Evolutionary conservation across 2,888 invertebrate species (phyloP), one percentile per base, ranked within the genome.

Genomic region (Amblyjoppa proteus): DNA sequence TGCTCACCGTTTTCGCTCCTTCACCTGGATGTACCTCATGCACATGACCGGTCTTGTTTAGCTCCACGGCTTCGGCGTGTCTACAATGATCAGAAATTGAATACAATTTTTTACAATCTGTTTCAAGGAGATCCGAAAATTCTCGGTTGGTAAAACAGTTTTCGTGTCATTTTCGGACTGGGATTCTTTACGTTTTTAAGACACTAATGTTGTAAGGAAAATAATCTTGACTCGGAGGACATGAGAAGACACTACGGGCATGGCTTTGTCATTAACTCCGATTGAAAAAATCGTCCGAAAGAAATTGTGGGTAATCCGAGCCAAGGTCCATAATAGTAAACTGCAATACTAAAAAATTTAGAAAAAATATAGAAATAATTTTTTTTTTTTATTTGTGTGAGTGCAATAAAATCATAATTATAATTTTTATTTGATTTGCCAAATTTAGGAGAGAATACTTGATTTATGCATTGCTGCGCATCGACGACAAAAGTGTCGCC

Each of bases 1-100:
- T 78, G 87, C 87, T 89, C 88, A 92, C 92, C 58, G 89, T 83
- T 71, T 88, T 88, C 4, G 81, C 82, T 31, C 88, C 87, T 41
- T 11, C 38, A 9, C 38, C 41, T 41, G 0, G 41, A 11, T 41
- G 41, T 41, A 86, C 84, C 25, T 85, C 69, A 41, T 85, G 79
- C 56, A 90, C 51, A 13, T 88, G 83, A 49, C 90, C 91, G 13
- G 87, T 87, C 9, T 86, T 64, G 53, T 89, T 89, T n/a, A 85
- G 83, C 58, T 80, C 84, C 38, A 89, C 68, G 1, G 87, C 90
- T 68, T 90, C 88, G 20, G 88, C 79, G 64, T 91, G 91, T 66
- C 91, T 91, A 61, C 1, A 38, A 78, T 64, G 4, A 11, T 31
- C 0, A 9, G 41, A 41, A 41, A 41, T 41, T 3, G 0, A 38